phyloP scores from a whole-genome alignment of 2,888 invertebrate species.

The Melikaiella ostensackeni region DNA sequence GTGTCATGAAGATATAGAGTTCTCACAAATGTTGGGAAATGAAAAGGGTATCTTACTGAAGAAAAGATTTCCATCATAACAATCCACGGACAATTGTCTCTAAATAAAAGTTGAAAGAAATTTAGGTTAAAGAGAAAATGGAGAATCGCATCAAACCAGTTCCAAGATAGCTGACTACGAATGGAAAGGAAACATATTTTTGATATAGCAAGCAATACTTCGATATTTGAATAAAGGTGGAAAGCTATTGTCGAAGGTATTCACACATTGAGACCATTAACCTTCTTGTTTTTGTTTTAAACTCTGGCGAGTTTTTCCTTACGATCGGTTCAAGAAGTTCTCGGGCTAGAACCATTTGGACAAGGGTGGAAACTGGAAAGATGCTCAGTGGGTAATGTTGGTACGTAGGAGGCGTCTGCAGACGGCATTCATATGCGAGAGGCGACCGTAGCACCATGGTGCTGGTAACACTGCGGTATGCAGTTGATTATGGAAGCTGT shows the following conservation, averaged over 20 bases:
- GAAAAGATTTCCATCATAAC: too few species aligned
- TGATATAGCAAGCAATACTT: background rate
- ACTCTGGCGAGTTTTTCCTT: background rate
- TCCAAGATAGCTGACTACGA: too few species aligned
- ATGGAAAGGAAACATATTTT: too few species aligned
- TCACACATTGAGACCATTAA: background rate
- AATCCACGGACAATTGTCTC: too few species aligned
- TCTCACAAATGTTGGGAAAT: too few species aligned
- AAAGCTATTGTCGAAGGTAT: background rate
- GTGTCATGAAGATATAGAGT: too few species aligned
- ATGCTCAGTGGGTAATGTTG: constrained; percentile 52
- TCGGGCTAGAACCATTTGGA: constrained; percentile 11
- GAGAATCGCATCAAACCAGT: too few species aligned
- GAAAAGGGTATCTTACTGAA: too few species aligned
- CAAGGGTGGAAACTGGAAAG: constrained; percentile 44
- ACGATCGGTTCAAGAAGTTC: background rate
- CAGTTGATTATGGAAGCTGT: constrained; percentile 77
- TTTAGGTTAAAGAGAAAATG: too few species aligned
- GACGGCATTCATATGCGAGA: constrained; percentile 73
- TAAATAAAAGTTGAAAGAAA: too few species aligned
- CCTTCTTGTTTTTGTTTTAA: background rate
- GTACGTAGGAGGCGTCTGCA: constrained; percentile 57
- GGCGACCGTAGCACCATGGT: constrained; percentile 65
- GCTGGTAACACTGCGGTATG: constrained; percentile 75
- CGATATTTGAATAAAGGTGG: background rate